Evolutionary conservation across 2,113 vertebrate species (phyloP).

Genomic region (Mobula birostris): DNA sequence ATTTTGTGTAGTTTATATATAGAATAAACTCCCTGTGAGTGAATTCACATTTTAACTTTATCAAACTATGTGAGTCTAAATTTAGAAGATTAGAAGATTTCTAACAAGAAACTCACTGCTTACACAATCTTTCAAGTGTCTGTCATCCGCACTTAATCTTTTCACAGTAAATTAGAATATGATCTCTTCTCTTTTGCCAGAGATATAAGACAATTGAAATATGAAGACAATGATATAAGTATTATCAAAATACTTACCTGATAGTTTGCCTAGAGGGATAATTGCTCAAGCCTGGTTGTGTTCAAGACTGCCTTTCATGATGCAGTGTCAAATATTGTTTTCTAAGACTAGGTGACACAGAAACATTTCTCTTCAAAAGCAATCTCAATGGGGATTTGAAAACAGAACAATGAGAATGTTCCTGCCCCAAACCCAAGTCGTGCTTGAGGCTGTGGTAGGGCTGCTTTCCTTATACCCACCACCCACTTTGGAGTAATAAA

Average conservation of each 20-base stretch:
- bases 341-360: conserved; percentile 4
- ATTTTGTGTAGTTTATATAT: not conserved
- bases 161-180: not conserved
- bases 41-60: not conserved
- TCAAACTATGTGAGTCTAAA: not conserved
- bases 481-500: not conserved
- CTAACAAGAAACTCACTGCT: not conserved
- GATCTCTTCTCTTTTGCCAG: conserved; percentile 26
- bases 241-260: not conserved
- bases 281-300: not conserved
- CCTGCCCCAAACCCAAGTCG: not conserved
- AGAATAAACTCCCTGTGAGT: not conserved
- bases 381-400: not conserved
- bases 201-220: conserved; percentile 12
- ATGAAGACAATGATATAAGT: conserved; percentile 1
- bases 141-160: conserved; percentile 31
- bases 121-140: not conserved
- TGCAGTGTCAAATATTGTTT: not conserved
- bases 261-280: not conserved
- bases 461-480: not conserved
- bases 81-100: not conserved
- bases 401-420: not conserved
- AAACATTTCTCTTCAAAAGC: not conserved
- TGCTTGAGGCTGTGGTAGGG: not conserved
- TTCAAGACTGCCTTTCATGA: not conserved